Conservation (phyloP, 2,797 vertebrate species). For the Lycodopsis pacificus region DNA sequence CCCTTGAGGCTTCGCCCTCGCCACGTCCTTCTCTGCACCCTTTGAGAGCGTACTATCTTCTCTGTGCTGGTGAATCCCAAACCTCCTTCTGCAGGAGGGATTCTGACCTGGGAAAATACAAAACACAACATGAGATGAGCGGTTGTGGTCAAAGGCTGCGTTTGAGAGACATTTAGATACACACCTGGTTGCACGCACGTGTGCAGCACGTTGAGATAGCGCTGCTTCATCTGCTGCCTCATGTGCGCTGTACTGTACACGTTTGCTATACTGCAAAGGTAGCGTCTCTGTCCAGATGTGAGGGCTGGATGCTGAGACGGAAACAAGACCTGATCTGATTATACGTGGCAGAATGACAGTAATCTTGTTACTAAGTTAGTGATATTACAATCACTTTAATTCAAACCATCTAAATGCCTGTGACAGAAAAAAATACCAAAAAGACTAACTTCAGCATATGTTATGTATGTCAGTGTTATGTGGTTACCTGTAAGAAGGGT, state of each 20-base stretch:
- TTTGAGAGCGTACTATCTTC: conserved; percentile 12
- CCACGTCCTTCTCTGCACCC: conserved; percentile 39
- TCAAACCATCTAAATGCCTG: background rate
- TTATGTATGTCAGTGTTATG: background rate
- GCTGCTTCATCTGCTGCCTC: conserved; percentile 80
- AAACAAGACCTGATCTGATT: conserved; percentile 12
- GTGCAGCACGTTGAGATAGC: conserved; percentile 75
- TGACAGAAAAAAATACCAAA: background rate
- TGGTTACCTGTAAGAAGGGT: conserved; percentile 81
- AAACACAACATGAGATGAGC: conserved; percentile 17
- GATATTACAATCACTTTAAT: background rate
- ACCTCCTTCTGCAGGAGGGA: conserved; percentile 32
- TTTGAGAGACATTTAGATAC: conserved; percentile 12
- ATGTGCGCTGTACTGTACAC: conserved; percentile 81
- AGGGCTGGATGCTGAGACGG: conserved; percentile 80
- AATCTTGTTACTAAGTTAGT: background rate
- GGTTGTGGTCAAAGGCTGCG: background rate
- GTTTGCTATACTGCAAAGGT: conserved; percentile 80
- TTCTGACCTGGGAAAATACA: conserved; percentile 42
- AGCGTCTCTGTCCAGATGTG: conserved; percentile 75
- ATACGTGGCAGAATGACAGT: background rate
- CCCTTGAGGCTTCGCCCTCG: conserved; percentile 27
- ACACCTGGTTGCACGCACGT: conserved; percentile 66
- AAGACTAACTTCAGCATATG: background rate
- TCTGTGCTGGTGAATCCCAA: conserved; percentile 26